Evolutionary conservation across 2,113 vertebrate genomes (phyloP), one percentile per base, ranked within the genome.

Genomic region (Pedetes capensis): DNA sequence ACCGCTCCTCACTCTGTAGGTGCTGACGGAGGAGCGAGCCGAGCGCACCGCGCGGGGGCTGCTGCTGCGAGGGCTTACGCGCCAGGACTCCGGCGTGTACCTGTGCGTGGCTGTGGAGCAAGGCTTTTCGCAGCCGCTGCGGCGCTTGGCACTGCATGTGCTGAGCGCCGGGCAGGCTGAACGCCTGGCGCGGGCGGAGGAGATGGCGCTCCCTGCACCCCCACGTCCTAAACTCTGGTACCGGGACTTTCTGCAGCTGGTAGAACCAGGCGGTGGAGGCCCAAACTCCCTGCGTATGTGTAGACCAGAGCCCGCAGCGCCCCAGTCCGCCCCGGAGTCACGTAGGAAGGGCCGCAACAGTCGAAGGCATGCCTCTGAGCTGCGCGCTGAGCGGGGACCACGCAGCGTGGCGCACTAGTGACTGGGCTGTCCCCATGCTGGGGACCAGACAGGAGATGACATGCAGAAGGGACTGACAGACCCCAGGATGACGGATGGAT

Each of bases 211-310:
- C 0, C 96, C 87, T 0, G 91, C 93, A 0, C 85, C 98, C 17
- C 97, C 98, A 6, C 98, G 98, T 57, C 99, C 98, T 88, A 99
- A 99, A 96, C 98, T 99, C 74, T 99, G 99, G 99, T 99, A 99
- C 97, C 98, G 98, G 76, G 99, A 99, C 98, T 99, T 99, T 97
- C 98, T 99, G 98, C 99, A 99, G 97, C 97, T 99, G 94, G 99
- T 99, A 95, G 99, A 99, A 95, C 99, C 99, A 2, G 99, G 99
- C 0, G 96, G 96, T 2, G 95, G 96, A 4, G 96, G 95, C 25
- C 20, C 71, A 1, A 91, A 59, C 51, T 93, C 95, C 23, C 98
- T 99, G 98, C 99, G 99, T 95, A 98, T 99, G 83, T 99, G 99
- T 29, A 98, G 99, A 95, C 99, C 98, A 72, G 81, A 97, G 97